These are phyloP conservation scores for Solea senegalensis DNA, from an alignment of 2,113 vertebrate species.

Conservation along the genomic window DNA sequence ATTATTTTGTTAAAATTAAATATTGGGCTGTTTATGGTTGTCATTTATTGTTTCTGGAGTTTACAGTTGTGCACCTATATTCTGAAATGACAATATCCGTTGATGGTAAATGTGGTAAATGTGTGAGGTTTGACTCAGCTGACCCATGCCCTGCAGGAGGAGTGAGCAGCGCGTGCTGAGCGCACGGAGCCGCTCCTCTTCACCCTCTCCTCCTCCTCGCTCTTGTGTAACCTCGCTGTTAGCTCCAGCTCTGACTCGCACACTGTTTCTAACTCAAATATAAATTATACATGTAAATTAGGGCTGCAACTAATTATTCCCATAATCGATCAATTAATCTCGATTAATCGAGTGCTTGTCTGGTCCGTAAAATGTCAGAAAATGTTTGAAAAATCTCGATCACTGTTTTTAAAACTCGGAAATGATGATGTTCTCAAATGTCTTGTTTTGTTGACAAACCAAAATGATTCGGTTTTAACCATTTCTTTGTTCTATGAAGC, in stretches of 20 bases:
- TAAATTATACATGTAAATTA: background rate
- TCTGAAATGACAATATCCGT: background rate
- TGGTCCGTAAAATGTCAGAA: too few relatives aligned
- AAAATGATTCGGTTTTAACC: too few relatives aligned
- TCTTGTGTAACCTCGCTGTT: conserved; percentile 58
- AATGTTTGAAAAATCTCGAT: too few relatives aligned
- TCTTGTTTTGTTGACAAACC: too few relatives aligned
- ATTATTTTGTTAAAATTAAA: too few relatives aligned
- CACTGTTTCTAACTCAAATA: background rate
- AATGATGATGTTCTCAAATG: too few relatives aligned
- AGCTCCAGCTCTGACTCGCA: conserved; percentile 1
- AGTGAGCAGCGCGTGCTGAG: conserved; percentile 38
- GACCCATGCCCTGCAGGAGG: conserved; percentile 5
- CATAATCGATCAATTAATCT: too few relatives aligned
- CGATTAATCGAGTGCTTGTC: background rate
- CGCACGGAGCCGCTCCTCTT: conserved; percentile 15
- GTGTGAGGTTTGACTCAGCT: background rate
- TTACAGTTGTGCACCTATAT: background rate
- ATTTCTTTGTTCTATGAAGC: too few relatives aligned
- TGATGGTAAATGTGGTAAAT: background rate
- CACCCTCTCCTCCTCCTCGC: conserved; percentile 37
- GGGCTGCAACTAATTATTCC: too few relatives aligned
- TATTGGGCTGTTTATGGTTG: too few relatives aligned
- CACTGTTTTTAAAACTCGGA: too few relatives aligned
- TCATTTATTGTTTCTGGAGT: too few relatives aligned